Percentiles rank a stretch among this genome's conserved stretches.
Conservation (phyloP, 2,113 vertebrate species). For the Xenopus borealis region DNA sequence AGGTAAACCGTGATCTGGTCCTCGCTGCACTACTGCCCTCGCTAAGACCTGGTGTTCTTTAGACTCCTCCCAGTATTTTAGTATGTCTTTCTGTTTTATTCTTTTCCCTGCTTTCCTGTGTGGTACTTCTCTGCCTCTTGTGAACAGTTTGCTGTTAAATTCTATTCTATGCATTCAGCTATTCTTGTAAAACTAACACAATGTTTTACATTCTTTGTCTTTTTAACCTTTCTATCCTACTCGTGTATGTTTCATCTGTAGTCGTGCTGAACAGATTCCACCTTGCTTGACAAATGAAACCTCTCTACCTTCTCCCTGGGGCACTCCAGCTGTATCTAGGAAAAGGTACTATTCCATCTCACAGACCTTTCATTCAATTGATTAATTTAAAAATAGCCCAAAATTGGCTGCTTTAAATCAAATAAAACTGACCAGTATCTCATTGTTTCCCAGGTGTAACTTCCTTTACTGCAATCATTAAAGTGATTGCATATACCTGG, state of each 20-base stretch:
- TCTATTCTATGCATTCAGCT: slow-evolving; percentile 24
- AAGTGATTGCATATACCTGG: too few species aligned
- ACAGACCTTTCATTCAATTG: background rate
- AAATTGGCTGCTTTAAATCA: too few species aligned
- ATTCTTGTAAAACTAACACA: slow-evolving; percentile 66
- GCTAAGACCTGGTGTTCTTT: background rate
- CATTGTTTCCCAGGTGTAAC: too few species aligned
- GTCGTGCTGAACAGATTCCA: slow-evolving; percentile 96
- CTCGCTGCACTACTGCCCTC: too few species aligned
- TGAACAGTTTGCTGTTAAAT: slow-evolving; percentile 34
- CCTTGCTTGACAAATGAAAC: slow-evolving; percentile 98
- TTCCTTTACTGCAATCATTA: too few species aligned
- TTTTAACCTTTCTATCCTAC: slow-evolving; percentile 69
- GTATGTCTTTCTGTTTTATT: background rate
- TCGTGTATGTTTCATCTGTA: slow-evolving; percentile 77
- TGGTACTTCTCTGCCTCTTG: background rate
- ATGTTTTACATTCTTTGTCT: slow-evolving; percentile 49
- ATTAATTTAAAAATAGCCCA: background rate
- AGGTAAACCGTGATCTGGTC: too few species aligned
- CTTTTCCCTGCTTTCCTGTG: background rate
- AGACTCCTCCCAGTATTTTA: background rate
- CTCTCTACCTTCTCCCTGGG: slow-evolving; percentile 98
- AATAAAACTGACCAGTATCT: too few species aligned
- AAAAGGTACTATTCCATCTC: slow-evolving; percentile 85
- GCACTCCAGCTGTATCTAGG: slow-evolving; percentile 95